phyloP scores from a whole-genome alignment of 1,140 invertebrate species.

The Leptonema lineaticorne region DNA sequence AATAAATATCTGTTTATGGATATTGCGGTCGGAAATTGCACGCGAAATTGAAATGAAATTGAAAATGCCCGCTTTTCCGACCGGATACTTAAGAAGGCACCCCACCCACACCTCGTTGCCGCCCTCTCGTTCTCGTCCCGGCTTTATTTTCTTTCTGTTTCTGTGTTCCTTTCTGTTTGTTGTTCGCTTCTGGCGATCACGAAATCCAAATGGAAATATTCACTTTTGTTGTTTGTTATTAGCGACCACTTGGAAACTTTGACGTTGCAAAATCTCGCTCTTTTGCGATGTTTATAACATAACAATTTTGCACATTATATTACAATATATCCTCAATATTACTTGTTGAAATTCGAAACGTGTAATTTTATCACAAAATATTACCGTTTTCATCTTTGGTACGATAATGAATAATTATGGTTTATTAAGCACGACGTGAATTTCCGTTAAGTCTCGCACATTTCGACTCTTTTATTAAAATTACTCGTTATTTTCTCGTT shows the following conservation, averaged over 20 bases:
- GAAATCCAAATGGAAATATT: conserved; percentile 6
- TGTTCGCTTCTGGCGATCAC: neutral
- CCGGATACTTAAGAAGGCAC: neutral
- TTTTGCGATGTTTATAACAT: neutral
- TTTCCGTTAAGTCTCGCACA: too few relatives aligned
- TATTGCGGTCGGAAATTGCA: conserved; percentile 35
- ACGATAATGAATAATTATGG: too few relatives aligned
- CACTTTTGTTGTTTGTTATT: conserved; percentile 6
- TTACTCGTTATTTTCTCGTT: too few relatives aligned
- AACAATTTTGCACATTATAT: neutral
- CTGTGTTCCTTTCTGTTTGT: neutral
- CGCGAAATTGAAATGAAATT: conserved; percentile 38
- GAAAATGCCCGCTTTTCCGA: conserved; percentile 28
- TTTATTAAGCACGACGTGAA: too few relatives aligned
- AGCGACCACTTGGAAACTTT: neutral
- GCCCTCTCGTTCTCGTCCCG: neutral
- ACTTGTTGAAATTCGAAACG: too few relatives aligned
- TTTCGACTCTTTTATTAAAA: too few relatives aligned
- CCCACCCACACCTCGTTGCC: neutral
- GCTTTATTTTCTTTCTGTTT: neutral
- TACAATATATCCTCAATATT: too few relatives aligned
- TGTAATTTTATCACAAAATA: too few relatives aligned
- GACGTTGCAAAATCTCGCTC: neutral
- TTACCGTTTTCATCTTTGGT: too few relatives aligned
- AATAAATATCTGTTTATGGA: conserved; percentile 38